Evolutionary conservation across 2,888 invertebrate species (phyloP), one percentile per base, ranked within the genome.

Genomic region (Anoplius nigerrimus): DNA sequence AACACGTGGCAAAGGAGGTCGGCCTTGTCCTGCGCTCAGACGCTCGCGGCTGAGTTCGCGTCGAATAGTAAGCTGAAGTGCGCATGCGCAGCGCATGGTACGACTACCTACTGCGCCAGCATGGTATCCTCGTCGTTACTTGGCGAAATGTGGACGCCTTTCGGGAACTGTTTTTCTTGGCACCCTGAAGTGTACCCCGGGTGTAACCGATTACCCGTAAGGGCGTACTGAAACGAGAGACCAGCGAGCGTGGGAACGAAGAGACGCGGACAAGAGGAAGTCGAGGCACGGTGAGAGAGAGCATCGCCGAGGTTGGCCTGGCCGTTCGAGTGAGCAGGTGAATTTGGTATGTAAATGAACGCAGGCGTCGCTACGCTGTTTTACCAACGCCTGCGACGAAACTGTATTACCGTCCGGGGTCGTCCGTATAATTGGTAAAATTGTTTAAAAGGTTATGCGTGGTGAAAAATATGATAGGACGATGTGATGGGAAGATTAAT

Each of bases 121-220:
- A 71, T 86, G 76, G 15, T 73, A 58, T 61, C 84, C 84, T 79
- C 66, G 60, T 73, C 54, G 63, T 76, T 81, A 80, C 82, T 85
- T 86, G 84, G 87, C 87, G 83, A 88, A 88, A 88, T 86, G 88
- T 88, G 88, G 87, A 87, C 87, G 88, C 87, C 86, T 87, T 87
- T 87, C 86, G 84, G 80, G 81, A 82, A 82, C 79, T 79, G 78
- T 84, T 86, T 84, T 84, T 85, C 82, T 84, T 79, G 72, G 72
- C 79, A 80, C 78, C 82, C 76, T 78, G 74, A 76, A 79, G 78
- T 78, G 76, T 76, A 71, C 65, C 72, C 74, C 69, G 74, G 71
- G 64, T 71, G 71, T 62, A 62, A 63, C 66, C 61, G 65, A 67
- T 76, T 70, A 77, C 58, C 68, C 69, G 60, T 60, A 71, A 79